A percentile compares a stretch with the other conserved stretches of the same genome.
These are phyloP conservation scores for Myotis findleyi DNA, from an alignment of 2,797 vertebrate genomes.

Conservation along the genomic window DNA sequence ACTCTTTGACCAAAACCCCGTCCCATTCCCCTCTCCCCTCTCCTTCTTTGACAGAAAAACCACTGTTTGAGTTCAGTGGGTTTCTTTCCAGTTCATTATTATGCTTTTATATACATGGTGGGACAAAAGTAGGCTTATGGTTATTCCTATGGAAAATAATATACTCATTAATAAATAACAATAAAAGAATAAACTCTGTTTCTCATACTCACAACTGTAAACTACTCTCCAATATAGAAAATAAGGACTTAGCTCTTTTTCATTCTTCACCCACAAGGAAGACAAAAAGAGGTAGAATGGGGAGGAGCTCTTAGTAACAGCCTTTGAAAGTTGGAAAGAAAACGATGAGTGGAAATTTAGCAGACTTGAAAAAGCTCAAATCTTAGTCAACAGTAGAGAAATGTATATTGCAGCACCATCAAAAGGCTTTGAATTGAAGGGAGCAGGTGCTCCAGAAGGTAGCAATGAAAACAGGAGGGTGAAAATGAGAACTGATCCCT, in stretches of 20 bases:
- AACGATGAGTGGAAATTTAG: background rate
- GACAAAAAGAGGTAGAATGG: background rate
- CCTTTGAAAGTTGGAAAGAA: conserved; percentile 38
- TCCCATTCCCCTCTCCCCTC: background rate
- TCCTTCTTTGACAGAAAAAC: background rate
- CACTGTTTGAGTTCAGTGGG: background rate
- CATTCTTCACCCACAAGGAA: background rate
- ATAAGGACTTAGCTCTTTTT: background rate
- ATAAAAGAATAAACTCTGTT: background rate
- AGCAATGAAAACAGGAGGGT: background rate
- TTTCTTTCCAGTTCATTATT: conserved; percentile 20
- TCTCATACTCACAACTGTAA: background rate
- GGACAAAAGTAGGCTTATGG: background rate
- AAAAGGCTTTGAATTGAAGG: background rate
- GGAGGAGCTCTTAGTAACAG: background rate
- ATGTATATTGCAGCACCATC: background rate
- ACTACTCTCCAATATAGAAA: background rate
- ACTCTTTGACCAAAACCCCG: background rate
- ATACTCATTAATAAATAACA: background rate
- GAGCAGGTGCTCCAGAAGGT: background rate
- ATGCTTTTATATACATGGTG: background rate
- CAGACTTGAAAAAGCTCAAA: background rate
- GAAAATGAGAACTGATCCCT: background rate
- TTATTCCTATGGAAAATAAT: background rate
- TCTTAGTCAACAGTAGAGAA: background rate